Evolutionary conservation across 1,140 invertebrate genomes (phyloP), one percentile per base, ranked within the genome.

Genomic region (Ptiloglossa arizonensis): DNA sequence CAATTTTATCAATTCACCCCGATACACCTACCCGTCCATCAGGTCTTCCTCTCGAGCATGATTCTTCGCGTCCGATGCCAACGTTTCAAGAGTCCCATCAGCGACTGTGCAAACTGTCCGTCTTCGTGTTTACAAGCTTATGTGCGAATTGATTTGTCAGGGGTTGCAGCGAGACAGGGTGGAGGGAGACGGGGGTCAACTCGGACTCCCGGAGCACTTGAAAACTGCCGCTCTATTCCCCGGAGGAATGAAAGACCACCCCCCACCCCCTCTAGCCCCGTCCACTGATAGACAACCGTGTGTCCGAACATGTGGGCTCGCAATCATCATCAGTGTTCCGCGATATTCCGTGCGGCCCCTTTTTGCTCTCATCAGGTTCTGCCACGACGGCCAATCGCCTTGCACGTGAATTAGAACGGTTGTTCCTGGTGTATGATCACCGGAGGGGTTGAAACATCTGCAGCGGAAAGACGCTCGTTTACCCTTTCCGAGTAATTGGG

Each of bases 131-230:
- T 91, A 89, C 90, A 88, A 86, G 84, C 82, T 89, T 87, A 91
- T 86, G 90, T 88, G 87, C 85, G 87, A 91, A 92, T 91, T 91
- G 91, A 92, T 93, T 92, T 88, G 89, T 91, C 89, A 89, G 52
- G 52, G 82, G 60, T 63, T 66, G 62, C 17, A 27, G 27, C n/a
- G n/a, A n/a, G n/a, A n/a, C n/a, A n/a, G n/a, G n/a, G n/a, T n/a
- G n/a, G n/a, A n/a, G 46, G 38, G 13, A 52, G 54, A 63, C 60
- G 69, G 85, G n/a, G 85, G 84, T 82, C 73, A 79, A 69, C 86
- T 67, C 44, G 48, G 72, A 63, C 50, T 80, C 81, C 15, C 66
- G 56, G 82, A 89, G 85, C 75, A 89, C 85, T 88, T 76, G 79
- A 90, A 90, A 91, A 90, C 88, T 86, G 79, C 81, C 27, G 81